A percentile compares a stretch with the other conserved stretches of the same genome.
Evolutionary conservation across 1,140 invertebrate genomes (phyloP).

Genomic region (Drosophila santomea): DNA sequence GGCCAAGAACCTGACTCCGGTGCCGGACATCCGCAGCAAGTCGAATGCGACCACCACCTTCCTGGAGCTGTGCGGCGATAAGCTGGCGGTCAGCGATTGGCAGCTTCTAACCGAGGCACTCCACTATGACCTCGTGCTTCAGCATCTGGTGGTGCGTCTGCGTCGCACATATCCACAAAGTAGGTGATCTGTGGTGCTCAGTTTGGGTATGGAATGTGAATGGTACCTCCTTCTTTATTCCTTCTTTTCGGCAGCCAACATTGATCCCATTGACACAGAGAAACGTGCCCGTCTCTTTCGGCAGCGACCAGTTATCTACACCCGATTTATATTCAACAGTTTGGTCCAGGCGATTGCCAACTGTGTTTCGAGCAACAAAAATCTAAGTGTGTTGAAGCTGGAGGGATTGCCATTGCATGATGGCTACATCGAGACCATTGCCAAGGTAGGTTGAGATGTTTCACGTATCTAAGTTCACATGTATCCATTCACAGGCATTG

Average conservation of each 20-base stretch:
- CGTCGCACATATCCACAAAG: constrained; percentile 74
- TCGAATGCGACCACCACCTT: constrained; percentile 83
- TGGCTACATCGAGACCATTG: constrained; percentile 86
- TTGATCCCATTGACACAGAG: constrained; percentile 87
- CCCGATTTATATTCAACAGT: constrained; percentile 85
- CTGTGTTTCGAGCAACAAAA: constrained; percentile 85
- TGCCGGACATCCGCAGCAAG: constrained; percentile 76
- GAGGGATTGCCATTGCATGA: constrained; percentile 87
- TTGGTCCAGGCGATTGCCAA: constrained; percentile 86
- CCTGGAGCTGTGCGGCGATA: constrained; percentile 87
- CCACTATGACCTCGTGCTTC: constrained; percentile 86
- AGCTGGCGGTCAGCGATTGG: constrained; percentile 88
- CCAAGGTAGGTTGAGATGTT: constrained; percentile 59
- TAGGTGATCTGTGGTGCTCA: constrained; percentile 15
- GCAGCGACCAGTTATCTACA: constrained; percentile 85
- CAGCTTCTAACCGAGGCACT: constrained; percentile 87
- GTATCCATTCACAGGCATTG: constrained; percentile 80
- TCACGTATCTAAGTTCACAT: too few species aligned
- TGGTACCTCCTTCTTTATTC: too few species aligned
- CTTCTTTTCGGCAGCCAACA: constrained; percentile 55
- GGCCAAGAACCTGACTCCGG: constrained; percentile 71
- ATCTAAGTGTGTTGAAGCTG: constrained; percentile 86
- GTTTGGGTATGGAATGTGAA: neutral
- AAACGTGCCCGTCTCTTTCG: constrained; percentile 85
- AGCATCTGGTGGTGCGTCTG: constrained; percentile 85